Evolutionary conservation across 2,888 invertebrate genomes (phyloP).

Genomic region (Clunio marinus): DNA sequence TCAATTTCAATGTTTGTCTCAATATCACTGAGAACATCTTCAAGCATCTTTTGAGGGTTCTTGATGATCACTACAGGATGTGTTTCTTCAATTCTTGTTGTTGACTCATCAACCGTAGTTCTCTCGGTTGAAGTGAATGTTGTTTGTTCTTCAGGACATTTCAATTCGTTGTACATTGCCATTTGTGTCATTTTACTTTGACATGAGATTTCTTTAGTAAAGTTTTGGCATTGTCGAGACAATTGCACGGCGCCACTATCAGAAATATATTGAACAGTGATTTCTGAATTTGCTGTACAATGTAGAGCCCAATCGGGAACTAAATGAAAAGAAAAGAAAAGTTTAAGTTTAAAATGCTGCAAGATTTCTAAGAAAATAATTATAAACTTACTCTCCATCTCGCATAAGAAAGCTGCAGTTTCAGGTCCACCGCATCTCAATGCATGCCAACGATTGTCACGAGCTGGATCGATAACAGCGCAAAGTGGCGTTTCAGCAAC

Average conservation of each 20-base stretch:
- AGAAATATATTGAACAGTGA: conserved; percentile 70
- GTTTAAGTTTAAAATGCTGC: conserved; percentile 7
- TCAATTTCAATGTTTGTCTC: conserved; percentile 20
- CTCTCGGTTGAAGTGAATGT: neutral
- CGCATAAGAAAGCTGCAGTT: conserved; percentile 73
- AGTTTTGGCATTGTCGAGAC: conserved; percentile 70
- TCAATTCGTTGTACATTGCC: conserved; percentile 27
- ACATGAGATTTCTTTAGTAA: conserved; percentile 67
- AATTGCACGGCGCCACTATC: conserved; percentile 72
- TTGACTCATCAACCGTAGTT: neutral
- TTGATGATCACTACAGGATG: conserved; percentile 29
- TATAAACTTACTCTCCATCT: conserved; percentile 64
- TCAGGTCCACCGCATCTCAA: conserved; percentile 70
- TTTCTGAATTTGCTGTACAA: conserved; percentile 68
- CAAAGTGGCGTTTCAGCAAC: conserved; percentile 63
- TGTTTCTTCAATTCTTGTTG: conserved; percentile 5
- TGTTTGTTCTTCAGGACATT: conserved; percentile 27
- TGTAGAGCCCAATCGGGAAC: conserved; percentile 76
- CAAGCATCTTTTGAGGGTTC: conserved; percentile 34
- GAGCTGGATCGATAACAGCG: conserved; percentile 69
- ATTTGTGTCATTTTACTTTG: conserved; percentile 54
- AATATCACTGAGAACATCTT: conserved; percentile 17
- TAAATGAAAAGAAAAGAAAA: conserved; percentile 45
- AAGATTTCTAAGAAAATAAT: neutral
- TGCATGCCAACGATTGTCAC: conserved; percentile 75